Conservation (phyloP, 2,113 vertebrate genomes). For the Scopus umbretta region DNA sequence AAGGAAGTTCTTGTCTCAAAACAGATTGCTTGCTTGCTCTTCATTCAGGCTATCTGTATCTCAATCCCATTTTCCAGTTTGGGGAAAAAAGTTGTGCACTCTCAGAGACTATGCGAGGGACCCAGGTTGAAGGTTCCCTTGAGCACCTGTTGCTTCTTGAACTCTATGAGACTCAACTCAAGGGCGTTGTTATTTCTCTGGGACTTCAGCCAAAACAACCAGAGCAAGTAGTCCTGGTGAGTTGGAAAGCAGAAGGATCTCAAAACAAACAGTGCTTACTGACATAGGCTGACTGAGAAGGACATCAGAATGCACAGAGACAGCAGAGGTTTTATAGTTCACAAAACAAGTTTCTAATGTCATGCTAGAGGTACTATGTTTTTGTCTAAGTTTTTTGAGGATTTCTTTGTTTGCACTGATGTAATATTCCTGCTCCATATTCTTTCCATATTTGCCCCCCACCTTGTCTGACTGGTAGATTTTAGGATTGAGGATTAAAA, state of each 20-base stretch:
- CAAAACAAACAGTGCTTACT: background rate
- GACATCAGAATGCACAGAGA: background rate
- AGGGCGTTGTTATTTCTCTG: background rate
- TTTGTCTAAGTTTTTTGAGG: background rate
- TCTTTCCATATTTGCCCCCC: background rate
- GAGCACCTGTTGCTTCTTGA: background rate
- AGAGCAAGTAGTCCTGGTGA: background rate
- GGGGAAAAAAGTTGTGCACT: accelerated
- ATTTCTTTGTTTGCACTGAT: background rate
- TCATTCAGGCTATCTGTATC: background rate
- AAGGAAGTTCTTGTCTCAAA: background rate
- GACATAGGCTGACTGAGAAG: background rate
- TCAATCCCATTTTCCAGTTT: background rate
- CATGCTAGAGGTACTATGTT: background rate
- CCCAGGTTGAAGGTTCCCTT: background rate
- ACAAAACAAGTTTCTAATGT: background rate
- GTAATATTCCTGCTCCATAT: background rate
- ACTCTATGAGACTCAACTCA: background rate
- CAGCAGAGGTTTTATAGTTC: background rate
- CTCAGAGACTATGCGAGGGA: background rate
- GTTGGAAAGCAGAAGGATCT: background rate
- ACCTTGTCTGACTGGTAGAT: background rate
- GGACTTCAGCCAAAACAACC: background rate
- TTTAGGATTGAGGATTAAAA: background rate
- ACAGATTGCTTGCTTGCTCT: background rate